Conservation (phyloP, 2,113 vertebrate genomes). For the Astur gentilis region DNA sequence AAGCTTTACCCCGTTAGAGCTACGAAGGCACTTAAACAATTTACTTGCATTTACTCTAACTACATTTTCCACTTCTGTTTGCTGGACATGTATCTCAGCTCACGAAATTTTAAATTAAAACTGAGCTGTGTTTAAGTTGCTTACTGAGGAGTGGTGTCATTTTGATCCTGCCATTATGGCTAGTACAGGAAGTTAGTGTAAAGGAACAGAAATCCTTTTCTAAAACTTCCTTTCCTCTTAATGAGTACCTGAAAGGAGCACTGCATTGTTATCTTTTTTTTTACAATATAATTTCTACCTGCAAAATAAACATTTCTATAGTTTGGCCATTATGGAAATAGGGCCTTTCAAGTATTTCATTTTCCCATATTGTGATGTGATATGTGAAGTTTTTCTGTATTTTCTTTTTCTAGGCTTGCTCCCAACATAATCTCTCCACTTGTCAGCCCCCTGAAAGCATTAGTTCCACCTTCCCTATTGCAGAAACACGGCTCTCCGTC, state of each 20-base stretch:
- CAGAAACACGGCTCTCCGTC: slow-evolving; percentile 78
- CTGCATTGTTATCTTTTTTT: neutral
- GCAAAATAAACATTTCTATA: neutral
- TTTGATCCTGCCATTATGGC: neutral
- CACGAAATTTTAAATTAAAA: neutral
- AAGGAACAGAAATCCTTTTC: neutral
- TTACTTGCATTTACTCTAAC: neutral
- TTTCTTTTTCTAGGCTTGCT: slow-evolving; percentile 76
- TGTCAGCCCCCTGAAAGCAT: slow-evolving; percentile 81
- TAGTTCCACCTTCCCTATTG: slow-evolving; percentile 76
- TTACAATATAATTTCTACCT: neutral
- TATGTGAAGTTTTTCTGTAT: slow-evolving; percentile 1
- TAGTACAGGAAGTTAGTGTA: neutral
- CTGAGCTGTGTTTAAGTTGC: neutral
- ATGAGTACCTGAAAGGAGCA: neutral
- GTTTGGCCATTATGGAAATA: neutral
- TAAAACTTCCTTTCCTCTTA: neutral
- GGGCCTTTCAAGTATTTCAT: neutral
- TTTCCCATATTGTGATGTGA: neutral
- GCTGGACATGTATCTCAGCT: neutral
- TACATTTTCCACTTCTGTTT: neutral
- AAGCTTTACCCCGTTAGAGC: neutral
- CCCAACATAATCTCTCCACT: slow-evolving; percentile 82
- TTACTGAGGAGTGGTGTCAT: neutral
- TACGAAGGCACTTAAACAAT: neutral